Conservation (phyloP, 2,888 invertebrate genomes). For the Odontocolon sp. region DNA sequence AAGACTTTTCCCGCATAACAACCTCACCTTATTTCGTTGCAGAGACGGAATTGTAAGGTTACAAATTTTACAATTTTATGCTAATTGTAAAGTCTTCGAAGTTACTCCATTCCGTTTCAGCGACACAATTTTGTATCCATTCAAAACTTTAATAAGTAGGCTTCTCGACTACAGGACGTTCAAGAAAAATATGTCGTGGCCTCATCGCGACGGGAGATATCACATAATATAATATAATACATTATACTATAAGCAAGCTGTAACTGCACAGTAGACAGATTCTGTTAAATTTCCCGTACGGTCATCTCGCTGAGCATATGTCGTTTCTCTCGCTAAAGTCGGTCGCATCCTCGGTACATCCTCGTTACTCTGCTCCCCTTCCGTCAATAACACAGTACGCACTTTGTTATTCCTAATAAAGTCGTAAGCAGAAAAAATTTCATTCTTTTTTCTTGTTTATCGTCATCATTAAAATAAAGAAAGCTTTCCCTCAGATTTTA, state of each 20-base stretch:
- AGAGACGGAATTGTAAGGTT: too few species aligned
- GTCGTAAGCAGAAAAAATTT: not conserved
- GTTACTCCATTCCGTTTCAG: too few species aligned
- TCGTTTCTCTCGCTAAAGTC: slow-evolving; percentile 50
- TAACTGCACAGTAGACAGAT: slow-evolving; percentile 18
- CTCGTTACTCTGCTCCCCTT: slow-evolving; percentile 34
- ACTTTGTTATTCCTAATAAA: slow-evolving; percentile 22
- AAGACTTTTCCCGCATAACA: too few species aligned
- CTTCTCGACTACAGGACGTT: not conserved
- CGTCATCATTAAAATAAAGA: too few species aligned
- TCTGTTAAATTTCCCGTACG: slow-evolving; percentile 63
- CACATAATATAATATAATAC: not conserved
- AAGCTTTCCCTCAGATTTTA: too few species aligned
- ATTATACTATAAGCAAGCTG: not conserved
- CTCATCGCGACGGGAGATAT: slow-evolving; percentile 15
- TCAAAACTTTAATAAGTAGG: too few species aligned
- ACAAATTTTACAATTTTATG: too few species aligned
- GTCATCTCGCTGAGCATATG: slow-evolving; percentile 60
- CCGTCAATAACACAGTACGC: slow-evolving; percentile 22
- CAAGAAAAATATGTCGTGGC: not conserved
- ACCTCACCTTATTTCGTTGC: too few species aligned
- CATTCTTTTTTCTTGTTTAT: slow-evolving; percentile 1
- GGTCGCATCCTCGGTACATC: slow-evolving; percentile 47
- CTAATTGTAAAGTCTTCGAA: too few species aligned
- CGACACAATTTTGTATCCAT: too few species aligned